Conservation (phyloP, 1,140 invertebrate species). For the Armadillidium nasatum region DNA sequence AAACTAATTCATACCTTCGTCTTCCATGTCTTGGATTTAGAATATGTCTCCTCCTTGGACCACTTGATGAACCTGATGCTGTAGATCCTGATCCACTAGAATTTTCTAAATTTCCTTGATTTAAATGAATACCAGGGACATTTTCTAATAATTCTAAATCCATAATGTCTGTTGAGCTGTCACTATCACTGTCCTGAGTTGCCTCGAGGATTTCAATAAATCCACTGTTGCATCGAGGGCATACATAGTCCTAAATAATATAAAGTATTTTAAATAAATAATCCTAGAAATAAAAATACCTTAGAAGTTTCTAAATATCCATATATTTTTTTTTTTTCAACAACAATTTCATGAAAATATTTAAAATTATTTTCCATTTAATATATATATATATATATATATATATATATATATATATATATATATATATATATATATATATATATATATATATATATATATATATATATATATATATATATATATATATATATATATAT, state of each 20-base stretch:
- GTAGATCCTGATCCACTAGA: background rate
- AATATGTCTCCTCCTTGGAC: background rate
- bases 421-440: too few relatives aligned
- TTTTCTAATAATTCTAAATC: conserved; percentile 3
- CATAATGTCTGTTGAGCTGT: conserved; percentile 4
- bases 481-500: too few relatives aligned
- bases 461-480: too few relatives aligned
- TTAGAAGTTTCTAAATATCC: too few relatives aligned
- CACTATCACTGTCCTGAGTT: conserved; percentile 4
- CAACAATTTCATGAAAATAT: too few relatives aligned
- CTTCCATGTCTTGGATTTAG: background rate
- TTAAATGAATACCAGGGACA: background rate
- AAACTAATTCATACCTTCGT: background rate
- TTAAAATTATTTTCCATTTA: too few relatives aligned
- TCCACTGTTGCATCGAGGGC: background rate
- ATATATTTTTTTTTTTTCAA: too few relatives aligned
- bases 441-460: too few relatives aligned
- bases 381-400: too few relatives aligned
- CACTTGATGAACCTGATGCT: background rate
- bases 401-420: too few relatives aligned
- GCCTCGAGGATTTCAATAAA: background rate
- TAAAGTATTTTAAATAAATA: background rate
- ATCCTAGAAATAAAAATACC: too few relatives aligned
- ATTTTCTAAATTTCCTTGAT: background rate
- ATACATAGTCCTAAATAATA: background rate